phyloP scores from a whole-genome alignment of 2,113 vertebrate genomes.

The Centropristis striata region DNA sequence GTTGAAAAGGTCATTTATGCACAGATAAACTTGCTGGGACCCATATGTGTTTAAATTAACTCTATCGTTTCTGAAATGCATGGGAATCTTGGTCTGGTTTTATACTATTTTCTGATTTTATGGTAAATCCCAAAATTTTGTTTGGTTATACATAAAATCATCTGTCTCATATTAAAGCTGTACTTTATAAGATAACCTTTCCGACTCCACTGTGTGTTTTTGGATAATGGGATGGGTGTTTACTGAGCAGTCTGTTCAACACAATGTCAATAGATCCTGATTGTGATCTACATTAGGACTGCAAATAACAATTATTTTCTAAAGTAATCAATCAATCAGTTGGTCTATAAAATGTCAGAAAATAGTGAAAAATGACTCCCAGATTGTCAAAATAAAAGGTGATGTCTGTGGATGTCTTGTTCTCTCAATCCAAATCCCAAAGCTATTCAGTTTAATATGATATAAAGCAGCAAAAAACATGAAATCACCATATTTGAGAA shows the following conservation, averaged over 20 bases:
- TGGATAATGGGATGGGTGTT: not conserved
- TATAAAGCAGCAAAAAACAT: too few relatives aligned
- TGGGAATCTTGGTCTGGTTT: not conserved
- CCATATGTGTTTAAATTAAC: conserved; percentile 7
- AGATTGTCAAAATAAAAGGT: too few relatives aligned
- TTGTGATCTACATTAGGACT: conserved; percentile 4
- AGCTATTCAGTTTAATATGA: too few relatives aligned
- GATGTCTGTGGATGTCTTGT: too few relatives aligned
- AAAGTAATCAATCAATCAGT: too few relatives aligned
- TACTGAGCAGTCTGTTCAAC: conserved; percentile 23
- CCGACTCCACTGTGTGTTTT: conserved; percentile 6
- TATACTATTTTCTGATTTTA: not conserved
- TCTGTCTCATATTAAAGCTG: not conserved
- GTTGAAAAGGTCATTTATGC: conserved; percentile 4
- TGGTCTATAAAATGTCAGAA: too few relatives aligned
- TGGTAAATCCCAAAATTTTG: not conserved
- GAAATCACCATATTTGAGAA: too few relatives aligned
- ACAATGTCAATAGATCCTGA: conserved; percentile 15
- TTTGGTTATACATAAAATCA: not conserved
- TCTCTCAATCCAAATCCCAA: too few relatives aligned
- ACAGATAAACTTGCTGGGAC: not conserved
- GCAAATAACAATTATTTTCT: too few relatives aligned
- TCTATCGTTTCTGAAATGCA: not conserved
- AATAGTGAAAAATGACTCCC: too few relatives aligned
- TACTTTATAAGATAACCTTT: conserved; percentile 4